Conservation (phyloP, 2,888 invertebrate genomes). For the Drosophila merina region DNA sequence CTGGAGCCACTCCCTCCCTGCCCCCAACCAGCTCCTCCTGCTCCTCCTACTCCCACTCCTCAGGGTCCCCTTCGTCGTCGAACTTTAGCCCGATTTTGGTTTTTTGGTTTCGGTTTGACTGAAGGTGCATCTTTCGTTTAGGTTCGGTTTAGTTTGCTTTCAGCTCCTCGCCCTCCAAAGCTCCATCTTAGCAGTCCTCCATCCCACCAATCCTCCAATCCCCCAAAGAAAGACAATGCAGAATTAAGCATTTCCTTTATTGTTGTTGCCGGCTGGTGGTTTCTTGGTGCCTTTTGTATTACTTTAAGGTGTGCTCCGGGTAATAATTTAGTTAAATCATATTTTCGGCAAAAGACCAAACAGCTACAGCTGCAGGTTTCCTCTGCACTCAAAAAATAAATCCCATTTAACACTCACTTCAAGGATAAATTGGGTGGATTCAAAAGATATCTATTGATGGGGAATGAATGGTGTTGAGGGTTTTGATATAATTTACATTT, state of each 20-base stretch:
- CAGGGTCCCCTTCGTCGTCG: slow-evolving; percentile 1
- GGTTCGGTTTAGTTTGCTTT: slow-evolving; percentile 45
- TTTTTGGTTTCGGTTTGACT: slow-evolving; percentile 42
- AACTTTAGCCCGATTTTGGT: slow-evolving; percentile 40
- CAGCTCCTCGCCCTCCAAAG: not conserved
- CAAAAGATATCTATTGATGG: not conserved
- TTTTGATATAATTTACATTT: no score
- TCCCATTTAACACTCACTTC: slow-evolving; percentile 76
- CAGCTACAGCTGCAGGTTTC: slow-evolving; percentile 31
- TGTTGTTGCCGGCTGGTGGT: slow-evolving; percentile 64
- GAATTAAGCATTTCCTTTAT: slow-evolving; percentile 80
- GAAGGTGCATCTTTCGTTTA: slow-evolving; percentile 63
- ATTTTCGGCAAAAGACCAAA: slow-evolving; percentile 70
- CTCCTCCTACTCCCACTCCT: slow-evolving; percentile 2
- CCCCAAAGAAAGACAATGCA: slow-evolving; percentile 75
- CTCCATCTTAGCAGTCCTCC: not conserved
- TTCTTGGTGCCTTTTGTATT: slow-evolving; percentile 75
- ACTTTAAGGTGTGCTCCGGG: slow-evolving; percentile 83
- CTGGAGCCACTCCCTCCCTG: slow-evolving; percentile 40
- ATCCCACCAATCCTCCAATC: slow-evolving; percentile 16
- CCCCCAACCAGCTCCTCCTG: slow-evolving; percentile 33
- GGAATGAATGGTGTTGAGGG: not conserved
- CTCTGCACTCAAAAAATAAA: slow-evolving; percentile 68
- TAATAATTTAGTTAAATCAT: slow-evolving; percentile 83
- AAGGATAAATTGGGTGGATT: slow-evolving; percentile 1